Base-by-base conservation (phyloP, 35 echinoderm and acorn worm species). In the Lytechinus variegatus region DNA sequence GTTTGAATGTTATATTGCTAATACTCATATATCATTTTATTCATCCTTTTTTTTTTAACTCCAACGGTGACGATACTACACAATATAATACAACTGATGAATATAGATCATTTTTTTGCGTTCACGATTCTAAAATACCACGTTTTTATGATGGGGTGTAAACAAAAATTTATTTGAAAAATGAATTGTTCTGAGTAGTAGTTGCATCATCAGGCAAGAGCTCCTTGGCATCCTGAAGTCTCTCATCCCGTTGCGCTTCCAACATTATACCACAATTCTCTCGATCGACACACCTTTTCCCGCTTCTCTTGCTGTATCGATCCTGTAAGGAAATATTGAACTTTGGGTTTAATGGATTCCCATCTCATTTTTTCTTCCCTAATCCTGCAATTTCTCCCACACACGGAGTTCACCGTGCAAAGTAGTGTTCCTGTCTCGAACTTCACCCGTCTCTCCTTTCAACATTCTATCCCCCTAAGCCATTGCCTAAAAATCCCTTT, bases 371-470 rank as follows among this genome's bases (percentile, higher is more conserved):
- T 71, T 71, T 10, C n/a, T 14, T 79, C 66, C 66, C 6, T 27
- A 79, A 79, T 79, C 66, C 66, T 79, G 66, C 66, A 79, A 79
- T 79, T 79, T 79, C 66, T 79, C 66, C 66, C 66, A n/a, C 66
- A 79, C 66, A n/a, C 66, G 14, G 66, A 79, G 66, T 24, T 79
- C 19, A 24, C 66, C 66, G 66, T 79, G 24, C n/a, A 79, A 79
- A 19, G 66, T 79, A 79, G 16, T 3, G 66, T n/a, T 79, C 66
- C n/a, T 24, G 66, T 79, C 66, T 79, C 66, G 19, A 4, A 16
- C 66, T 79, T 24, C 66, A 7, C 21, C 19, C 66, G 66, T 79
- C 66, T 79, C 66, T 19, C 66, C 19, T 79, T 79, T 79, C 66
- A 79, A 79, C 66, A n/a, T 79, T 79, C 66, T 79, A 79, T n/a